Conservation (phyloP, 2,888 invertebrate species). For the Lottia scabra region DNA sequence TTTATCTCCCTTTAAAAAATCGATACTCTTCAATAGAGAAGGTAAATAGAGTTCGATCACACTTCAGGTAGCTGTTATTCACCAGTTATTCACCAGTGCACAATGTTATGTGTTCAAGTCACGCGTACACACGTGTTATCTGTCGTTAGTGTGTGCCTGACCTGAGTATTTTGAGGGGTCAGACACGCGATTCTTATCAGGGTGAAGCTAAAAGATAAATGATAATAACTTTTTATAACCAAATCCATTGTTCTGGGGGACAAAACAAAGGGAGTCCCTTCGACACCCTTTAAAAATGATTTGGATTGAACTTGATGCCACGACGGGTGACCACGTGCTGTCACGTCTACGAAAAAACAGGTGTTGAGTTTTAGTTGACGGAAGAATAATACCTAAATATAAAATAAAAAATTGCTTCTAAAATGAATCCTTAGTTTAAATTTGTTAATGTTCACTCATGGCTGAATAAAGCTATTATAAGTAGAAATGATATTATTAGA, state of each 20-base stretch:
- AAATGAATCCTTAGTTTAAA: too few species aligned
- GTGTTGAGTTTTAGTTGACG: background rate
- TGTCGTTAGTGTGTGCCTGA: background rate
- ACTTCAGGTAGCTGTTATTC: background rate
- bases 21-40: too few species aligned
- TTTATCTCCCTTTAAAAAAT: too few species aligned
- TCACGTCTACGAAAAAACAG: background rate
- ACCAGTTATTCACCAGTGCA: background rate
- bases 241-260: background rate
- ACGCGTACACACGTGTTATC: background rate
- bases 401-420: too few species aligned
- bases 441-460: too few species aligned
- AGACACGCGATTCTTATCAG: background rate
- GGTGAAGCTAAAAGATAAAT: background rate
- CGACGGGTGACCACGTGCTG: background rate
- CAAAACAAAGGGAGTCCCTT: background rate
- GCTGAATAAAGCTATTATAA: too few species aligned
- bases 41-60: too few species aligned
- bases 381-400: background rate
- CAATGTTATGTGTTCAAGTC: constrained; percentile 1
- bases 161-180: background rate
- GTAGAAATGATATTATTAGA: too few species aligned
- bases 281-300: background rate
- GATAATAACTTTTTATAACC: background rate
- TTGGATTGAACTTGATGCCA: background rate